Conservation (phyloP, 2,797 vertebrate species). For the Selene dorsalis region DNA sequence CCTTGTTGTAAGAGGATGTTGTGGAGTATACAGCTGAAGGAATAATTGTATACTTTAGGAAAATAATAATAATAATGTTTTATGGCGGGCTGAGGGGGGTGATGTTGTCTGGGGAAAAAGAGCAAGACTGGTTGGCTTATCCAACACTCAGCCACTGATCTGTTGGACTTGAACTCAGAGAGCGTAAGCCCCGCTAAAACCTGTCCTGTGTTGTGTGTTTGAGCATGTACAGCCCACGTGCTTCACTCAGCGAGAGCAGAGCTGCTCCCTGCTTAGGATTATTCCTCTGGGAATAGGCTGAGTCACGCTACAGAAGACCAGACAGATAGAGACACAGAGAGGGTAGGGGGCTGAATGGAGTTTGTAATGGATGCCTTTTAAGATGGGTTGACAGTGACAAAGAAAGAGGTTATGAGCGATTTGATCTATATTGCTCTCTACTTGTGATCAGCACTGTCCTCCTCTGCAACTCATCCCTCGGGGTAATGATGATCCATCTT, state of each 20-base stretch:
- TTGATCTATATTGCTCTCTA: conserved; percentile 29
- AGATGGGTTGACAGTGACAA: conserved; percentile 32
- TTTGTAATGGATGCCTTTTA: conserved; percentile 30
- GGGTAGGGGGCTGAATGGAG: conserved; percentile 14
- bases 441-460: conserved; percentile 8
- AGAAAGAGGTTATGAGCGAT: conserved; percentile 36
- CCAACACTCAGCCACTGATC: conserved; percentile 58
- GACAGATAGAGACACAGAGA: conserved; percentile 42
- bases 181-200: conserved; percentile 75
- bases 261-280: conserved; percentile 75
- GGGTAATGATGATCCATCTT: conserved; percentile 22
- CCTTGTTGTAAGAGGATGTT: not conserved
- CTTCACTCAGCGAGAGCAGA: conserved; percentile 57
- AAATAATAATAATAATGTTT: conserved; percentile 11
- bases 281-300: conserved; percentile 79
- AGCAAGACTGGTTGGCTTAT: conserved; percentile 45
- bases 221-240: conserved; percentile 72
- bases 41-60: conserved; percentile 6
- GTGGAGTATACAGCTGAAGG: not conserved
- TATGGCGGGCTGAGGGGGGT: no score
- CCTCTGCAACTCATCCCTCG: conserved; percentile 15
- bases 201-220: conserved; percentile 63
- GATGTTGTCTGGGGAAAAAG: conserved; percentile 2
- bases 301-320: conserved; percentile 74
- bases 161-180: conserved; percentile 55